Evolutionary conservation across 2,797 vertebrate genomes (phyloP), one percentile per base, ranked within the genome.

Genomic region (Monodelphis domestica): DNA sequence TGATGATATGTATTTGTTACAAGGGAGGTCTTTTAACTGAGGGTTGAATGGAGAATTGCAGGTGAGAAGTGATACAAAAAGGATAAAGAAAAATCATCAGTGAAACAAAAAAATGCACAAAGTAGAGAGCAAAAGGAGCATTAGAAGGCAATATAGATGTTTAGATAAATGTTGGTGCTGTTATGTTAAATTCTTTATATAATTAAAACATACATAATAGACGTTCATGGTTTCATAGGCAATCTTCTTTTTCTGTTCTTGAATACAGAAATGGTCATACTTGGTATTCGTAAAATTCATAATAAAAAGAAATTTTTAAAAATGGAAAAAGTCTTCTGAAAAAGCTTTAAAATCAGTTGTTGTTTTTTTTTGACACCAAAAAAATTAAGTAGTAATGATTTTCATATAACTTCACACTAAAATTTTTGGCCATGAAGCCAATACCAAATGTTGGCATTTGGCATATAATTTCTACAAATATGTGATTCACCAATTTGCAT

Each of bases 401-500:
- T 9, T 50, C 93, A 88, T 93, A 45, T 89, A 93, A 70, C 90
- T 4, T 90, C 28, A 33, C 93, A 91, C 89, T 90, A 93, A 96
- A 45, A 2, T 1, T 54, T 0, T 88, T 90, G 14, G 54, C 51
- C 50, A 90, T 53, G 50, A 97, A 90, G 26, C 59, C 89, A 45
- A 90, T 90, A 30, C 93, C 84, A 89, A 28, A 59, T 91, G 92
- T 94, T 78, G 89, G 24, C 53, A 87, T 93, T 78, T 91, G 89
- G 89, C 51, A 54, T 91, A 96, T 94, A 10, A 5, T 89, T 96
- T 53, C 7, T 89, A 4, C 53, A 0, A 52, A 55, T 91, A 57
- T 95, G 63, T 96, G n/a, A 88, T 90, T 94, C 91, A n/a, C 89
- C 21, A 78, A 4, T 70, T 96, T 91, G 87, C 59, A 63, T 63